A percentile compares a stretch with the other conserved stretches of the same genome.
Evolutionary conservation across 2,113 vertebrate species (phyloP).

Genomic region (Microcebus murinus): DNA sequence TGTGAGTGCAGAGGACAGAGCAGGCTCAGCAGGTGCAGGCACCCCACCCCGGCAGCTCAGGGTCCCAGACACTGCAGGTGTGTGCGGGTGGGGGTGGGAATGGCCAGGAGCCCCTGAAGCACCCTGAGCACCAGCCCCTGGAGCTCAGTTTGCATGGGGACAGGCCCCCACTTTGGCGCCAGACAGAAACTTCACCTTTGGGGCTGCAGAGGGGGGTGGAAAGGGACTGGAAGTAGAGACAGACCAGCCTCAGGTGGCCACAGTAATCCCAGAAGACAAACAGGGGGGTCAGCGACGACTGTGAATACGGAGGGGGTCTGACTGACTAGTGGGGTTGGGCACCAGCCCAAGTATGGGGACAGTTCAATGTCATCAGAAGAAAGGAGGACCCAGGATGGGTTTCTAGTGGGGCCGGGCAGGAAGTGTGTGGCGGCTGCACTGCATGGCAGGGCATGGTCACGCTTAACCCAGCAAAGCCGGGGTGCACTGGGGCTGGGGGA

Average conservation of each 20-base stretch:
- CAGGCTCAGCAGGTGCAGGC: accelerated
- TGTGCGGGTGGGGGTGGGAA: too few species aligned
- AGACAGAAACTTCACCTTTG: background rate
- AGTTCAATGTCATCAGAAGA: background rate
- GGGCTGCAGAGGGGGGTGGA: background rate
- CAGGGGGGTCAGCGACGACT: accelerated
- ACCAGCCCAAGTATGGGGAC: background rate
- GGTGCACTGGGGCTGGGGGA: too few species aligned
- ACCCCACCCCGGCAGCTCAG: background rate
- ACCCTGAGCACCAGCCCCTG: background rate
- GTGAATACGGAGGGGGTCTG: background rate
- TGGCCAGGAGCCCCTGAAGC: accelerated
- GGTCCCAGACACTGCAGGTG: background rate
- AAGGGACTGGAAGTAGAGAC: background rate
- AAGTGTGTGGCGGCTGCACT: background rate
- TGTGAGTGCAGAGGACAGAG: too few species aligned
- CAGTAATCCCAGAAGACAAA: background rate
- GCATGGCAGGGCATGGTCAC: accelerated
- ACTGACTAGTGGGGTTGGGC: background rate
- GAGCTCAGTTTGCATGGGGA: background rate
- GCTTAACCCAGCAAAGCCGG: background rate
- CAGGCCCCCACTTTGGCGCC: too few species aligned
- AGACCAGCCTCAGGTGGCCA: background rate
- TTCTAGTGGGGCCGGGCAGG: background rate
- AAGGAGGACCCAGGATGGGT: background rate